Evolutionary conservation across 2,797 vertebrate genomes (phyloP), one percentile per base, ranked within the genome.

Genomic region (Pantherophis alleghaniensis): DNA sequence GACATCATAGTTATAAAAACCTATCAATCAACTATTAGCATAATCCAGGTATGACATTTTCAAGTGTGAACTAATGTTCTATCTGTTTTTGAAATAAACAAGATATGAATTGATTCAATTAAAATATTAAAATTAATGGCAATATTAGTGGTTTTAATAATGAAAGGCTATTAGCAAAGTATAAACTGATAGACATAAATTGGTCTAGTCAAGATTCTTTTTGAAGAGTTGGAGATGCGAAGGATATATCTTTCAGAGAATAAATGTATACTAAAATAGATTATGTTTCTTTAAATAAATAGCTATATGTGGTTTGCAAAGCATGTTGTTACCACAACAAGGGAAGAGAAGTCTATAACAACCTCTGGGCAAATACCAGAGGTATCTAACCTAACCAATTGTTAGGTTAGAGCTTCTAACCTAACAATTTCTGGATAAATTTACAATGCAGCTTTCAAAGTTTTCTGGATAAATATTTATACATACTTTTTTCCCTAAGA

Each of bases 391-490:
- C 47, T 51, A 51, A 51, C 6, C 47, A 51, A 51, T 51, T 51
- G 47, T 51, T 51, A 51, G 47, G 47, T n/a, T n/a, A 66, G 28
- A 66, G 12, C 63, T 66, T 66, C 28, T 28, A n/a, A n/a, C 5
- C 12, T 66, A 74, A 7, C 66, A 18, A 74, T 18, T 91, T 61
- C 26, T 61, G 66, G 22, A 26, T 11, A 86, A 79, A 83, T 56
- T 90, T 88, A 61, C 7, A 88, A 88, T 74, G 26, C n/a, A 7
- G 10, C 26, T 59, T 60, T n/a, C 28, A 5, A 92, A 66, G 0
- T 13, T 22, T 28, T 87, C 83, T 11, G 0, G 1, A 1, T 0
- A 28, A 91, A 2, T 0, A 6, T 86, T 59, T 86, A 7, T 32
- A 92, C 1, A 14, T 4, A 56, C 51, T 20, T 55, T 60, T 2